These are phyloP conservation scores for Sisor rabdophorus DNA, from an alignment of 2,113 vertebrate genomes.

Conservation along the genomic window DNA sequence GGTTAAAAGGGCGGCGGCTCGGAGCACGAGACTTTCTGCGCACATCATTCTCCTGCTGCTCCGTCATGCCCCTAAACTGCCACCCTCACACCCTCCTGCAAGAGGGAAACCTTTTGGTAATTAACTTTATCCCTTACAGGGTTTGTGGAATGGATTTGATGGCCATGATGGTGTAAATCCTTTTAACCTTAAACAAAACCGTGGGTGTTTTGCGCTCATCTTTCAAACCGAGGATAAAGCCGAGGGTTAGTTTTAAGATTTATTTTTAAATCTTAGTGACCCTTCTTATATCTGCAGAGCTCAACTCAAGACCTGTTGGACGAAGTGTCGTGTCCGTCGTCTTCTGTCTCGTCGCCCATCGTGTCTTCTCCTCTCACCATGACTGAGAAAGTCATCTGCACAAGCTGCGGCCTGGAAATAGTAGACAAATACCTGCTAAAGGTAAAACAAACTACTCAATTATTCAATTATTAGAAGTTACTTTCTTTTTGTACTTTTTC, in stretches of 20 bases:
- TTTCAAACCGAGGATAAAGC: too few relatives aligned
- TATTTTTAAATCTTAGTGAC: neutral
- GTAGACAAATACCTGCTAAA: conserved; percentile 96
- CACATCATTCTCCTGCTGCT: conserved; percentile 10
- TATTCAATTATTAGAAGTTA: too few relatives aligned
- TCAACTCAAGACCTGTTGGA: conserved; percentile 70
- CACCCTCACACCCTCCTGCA: neutral
- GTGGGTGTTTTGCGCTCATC: neutral
- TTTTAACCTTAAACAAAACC: neutral
- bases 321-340: conserved; percentile 77
- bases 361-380: conserved; percentile 82
- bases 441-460: conserved; percentile 62
- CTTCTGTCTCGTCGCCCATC: conserved; percentile 69
- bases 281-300: conserved; percentile 54
- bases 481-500: too few relatives aligned
- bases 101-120: neutral
- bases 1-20: conserved; percentile 47
- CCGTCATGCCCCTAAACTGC: conserved; percentile 33
- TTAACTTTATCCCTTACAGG: neutral
- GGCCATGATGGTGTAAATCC: too few relatives aligned
- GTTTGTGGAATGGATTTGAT: neutral
- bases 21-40: conserved; percentile 9
- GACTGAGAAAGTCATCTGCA: conserved; percentile 81
- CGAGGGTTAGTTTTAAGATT: too few relatives aligned
- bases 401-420: conserved; percentile 87